Evolutionary conservation across 1,140 invertebrate genomes (phyloP).

Genomic region (Plodia interpunctella): DNA sequence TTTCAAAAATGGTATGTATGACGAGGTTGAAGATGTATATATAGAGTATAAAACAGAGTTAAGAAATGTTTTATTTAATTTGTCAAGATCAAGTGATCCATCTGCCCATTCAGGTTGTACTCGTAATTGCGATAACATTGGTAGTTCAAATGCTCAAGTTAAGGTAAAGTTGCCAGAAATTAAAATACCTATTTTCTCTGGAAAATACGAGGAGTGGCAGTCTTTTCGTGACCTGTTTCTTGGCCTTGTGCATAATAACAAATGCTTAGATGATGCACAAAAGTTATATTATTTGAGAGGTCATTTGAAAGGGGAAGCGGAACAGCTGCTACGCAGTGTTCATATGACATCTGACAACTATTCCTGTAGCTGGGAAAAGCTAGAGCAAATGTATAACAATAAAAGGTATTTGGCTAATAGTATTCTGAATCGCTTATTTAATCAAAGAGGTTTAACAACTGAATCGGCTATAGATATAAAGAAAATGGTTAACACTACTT

Average conservation of each 20-base stretch:
- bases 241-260: no score
- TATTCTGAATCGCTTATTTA: constrained; percentile 24
- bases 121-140: neutral
- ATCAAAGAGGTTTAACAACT: constrained; percentile 16
- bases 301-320: constrained; percentile 22
- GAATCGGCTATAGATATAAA: constrained; percentile 21
- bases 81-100: neutral
- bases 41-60: constrained; percentile 20
- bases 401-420: constrained; percentile 24
- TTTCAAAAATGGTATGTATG: no score
- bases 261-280: constrained; percentile 27
- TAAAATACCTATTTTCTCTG: constrained; percentile 25
- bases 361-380: constrained; percentile 24
- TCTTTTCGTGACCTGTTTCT: no score
- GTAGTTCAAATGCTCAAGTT: neutral
- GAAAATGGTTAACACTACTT: constrained; percentile 27
- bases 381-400: constrained; percentile 28
- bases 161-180: constrained; percentile 26
- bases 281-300: constrained; percentile 32
- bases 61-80: constrained; percentile 15
- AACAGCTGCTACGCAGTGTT: constrained; percentile 18
- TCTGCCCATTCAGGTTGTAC: no score
- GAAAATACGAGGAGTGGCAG: constrained; percentile 37
- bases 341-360: constrained; percentile 29
- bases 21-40: no score